Conservation (phyloP, 2,113 vertebrate species). For the Atractosteus spatula region DNA sequence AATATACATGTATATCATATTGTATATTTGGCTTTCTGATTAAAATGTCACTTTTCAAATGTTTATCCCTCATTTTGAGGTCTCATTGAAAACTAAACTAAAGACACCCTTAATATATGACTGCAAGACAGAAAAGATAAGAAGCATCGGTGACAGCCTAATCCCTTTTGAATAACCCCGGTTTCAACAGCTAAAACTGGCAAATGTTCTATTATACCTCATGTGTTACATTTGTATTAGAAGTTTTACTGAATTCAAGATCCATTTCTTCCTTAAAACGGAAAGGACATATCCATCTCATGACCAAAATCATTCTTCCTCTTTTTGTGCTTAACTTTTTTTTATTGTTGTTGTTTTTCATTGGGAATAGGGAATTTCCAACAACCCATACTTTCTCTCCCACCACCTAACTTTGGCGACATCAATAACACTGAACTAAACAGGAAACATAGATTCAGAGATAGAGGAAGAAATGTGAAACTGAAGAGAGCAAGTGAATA, state of each 20-base stretch:
- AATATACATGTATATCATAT: too few species aligned
- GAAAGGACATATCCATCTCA: background rate
- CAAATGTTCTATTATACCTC: too few species aligned
- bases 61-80: too few species aligned
- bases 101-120: too few species aligned
- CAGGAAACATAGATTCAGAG: conserved; percentile 65
- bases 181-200: too few species aligned
- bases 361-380: conserved; percentile 47
- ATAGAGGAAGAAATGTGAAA: conserved; percentile 69
- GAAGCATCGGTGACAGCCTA: too few species aligned
- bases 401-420: conserved; percentile 62
- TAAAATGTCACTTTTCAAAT: too few species aligned
- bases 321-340: conserved; percentile 1
- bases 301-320: conserved; percentile 9
- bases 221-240: too few species aligned
- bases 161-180: too few species aligned
- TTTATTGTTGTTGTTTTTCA: conserved; percentile 11
- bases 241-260: background rate
- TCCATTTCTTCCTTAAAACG: background rate
- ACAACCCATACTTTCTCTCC: conserved; percentile 46
- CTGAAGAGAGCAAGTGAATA: conserved; percentile 43
- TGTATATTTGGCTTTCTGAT: too few species aligned
- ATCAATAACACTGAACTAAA: conserved; percentile 69
- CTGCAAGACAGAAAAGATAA: too few species aligned
- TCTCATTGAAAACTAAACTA: too few species aligned